These are phyloP conservation scores for Paradisaea rubra DNA, from an alignment of 2,113 vertebrate genomes.

Conservation along the genomic window DNA sequence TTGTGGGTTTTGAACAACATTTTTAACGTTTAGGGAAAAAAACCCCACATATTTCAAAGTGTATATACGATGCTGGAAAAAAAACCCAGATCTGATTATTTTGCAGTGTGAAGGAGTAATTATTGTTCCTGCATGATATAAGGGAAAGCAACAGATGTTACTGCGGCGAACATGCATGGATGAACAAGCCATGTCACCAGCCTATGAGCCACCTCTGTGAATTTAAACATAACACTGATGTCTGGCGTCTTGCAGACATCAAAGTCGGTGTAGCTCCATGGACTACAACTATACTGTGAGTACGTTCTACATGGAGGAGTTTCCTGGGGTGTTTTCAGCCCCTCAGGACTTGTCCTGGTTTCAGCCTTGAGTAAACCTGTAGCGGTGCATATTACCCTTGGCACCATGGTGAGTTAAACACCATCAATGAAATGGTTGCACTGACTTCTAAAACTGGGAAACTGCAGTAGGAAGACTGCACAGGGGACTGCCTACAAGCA, in stretches of 20 bases:
- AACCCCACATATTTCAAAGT: not conserved
- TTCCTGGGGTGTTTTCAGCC: not conserved
- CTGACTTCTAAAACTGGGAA: not conserved
- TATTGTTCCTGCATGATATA: not conserved
- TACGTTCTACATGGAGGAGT: accelerated
- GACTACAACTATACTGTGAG: not conserved
- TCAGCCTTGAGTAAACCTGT: not conserved
- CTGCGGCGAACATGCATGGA: not conserved
- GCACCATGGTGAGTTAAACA: not conserved
- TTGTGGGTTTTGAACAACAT: not conserved
- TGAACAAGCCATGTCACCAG: not conserved
- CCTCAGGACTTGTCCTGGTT: not conserved
- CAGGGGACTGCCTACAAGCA: not conserved
- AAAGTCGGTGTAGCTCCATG: too few relatives aligned
- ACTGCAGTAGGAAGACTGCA: not conserved
- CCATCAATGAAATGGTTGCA: not conserved
- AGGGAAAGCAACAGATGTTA: not conserved
- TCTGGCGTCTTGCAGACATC: not conserved
- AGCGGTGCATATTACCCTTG: not conserved
- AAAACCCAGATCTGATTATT: not conserved
- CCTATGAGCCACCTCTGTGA: not conserved
- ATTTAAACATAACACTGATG: not conserved
- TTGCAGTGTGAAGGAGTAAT: not conserved
- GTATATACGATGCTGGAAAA: not conserved
- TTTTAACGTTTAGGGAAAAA: not conserved